These are phyloP conservation scores for Melanotus villosus DNA, from an alignment of 2,888 invertebrate species.

Conservation along the genomic window DNA sequence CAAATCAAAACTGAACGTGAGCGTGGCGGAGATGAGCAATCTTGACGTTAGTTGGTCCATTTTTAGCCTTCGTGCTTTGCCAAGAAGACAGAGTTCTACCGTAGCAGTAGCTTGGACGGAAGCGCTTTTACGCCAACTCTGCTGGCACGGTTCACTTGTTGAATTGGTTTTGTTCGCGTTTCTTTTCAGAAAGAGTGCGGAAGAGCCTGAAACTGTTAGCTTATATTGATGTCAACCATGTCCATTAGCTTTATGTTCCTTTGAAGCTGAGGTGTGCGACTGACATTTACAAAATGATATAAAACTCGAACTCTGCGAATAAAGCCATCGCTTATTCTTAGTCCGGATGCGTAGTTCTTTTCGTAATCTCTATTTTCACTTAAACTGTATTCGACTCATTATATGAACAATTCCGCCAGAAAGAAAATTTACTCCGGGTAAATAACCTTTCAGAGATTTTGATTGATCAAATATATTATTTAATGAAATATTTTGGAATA, in stretches of 20 bases:
- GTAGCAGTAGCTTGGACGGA: constrained; percentile 37
- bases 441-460: too few species aligned
- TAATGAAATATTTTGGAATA: too few species aligned
- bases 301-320: constrained; percentile 34
- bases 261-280: constrained; percentile 42
- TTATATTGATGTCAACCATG: constrained; percentile 46
- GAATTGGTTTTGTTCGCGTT: constrained; percentile 51
- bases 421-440: too few species aligned
- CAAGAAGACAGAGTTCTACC: constrained; percentile 31
- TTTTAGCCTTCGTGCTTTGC: constrained; percentile 28
- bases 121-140: constrained; percentile 49
- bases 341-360: constrained; percentile 13
- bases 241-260: constrained; percentile 44
- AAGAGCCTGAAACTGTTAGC: constrained; percentile 44
- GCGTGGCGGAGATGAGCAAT: constrained; percentile 29
- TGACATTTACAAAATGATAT: constrained; percentile 46
- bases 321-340: constrained; percentile 35
- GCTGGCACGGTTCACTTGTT: constrained; percentile 53
- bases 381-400: too few species aligned
- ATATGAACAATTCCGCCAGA: too few species aligned
- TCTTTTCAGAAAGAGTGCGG: constrained; percentile 36
- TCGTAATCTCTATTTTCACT: not conserved
- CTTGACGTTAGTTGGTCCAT: constrained; percentile 26
- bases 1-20: constrained; percentile 27
- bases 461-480: too few species aligned